phyloP scores from a whole-genome alignment of 2,888 invertebrate species.

The Odontothrips loti region DNA sequence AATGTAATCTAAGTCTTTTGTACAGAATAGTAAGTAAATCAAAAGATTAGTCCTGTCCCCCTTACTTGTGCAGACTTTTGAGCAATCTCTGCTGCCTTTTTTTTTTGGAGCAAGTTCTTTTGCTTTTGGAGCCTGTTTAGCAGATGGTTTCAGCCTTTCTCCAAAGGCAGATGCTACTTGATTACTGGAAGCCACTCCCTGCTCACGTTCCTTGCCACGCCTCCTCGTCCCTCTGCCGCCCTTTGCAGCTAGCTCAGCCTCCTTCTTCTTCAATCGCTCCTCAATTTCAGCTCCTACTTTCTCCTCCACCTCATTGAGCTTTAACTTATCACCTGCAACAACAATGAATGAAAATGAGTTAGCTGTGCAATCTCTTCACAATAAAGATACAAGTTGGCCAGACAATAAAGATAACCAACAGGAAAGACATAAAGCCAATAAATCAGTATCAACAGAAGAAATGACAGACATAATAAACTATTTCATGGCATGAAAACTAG shows the following conservation, averaged over 20 bases:
- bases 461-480: not conserved
- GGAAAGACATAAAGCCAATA: not conserved
- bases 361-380: not conserved
- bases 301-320: not conserved
- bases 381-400: not conserved
- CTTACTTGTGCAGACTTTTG: not conserved
- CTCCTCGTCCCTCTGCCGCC: not conserved
- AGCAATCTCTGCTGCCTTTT: not conserved
- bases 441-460: not conserved
- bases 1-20: not conserved
- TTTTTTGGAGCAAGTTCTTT: not conserved
- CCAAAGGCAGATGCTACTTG: not conserved
- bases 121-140: not conserved
- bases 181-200: not conserved
- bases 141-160: not conserved
- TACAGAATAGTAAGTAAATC: not conserved
- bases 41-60: not conserved
- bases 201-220: not conserved
- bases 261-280: not conserved
- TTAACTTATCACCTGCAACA: not conserved
- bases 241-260: not conserved
- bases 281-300: not conserved
- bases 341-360: not conserved
- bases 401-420: not conserved
- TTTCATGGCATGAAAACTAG: not conserved